Evolutionary conservation across 2,888 invertebrate species (phyloP), one percentile per base, ranked within the genome.

Genomic region (Piscicola geometra): DNA sequence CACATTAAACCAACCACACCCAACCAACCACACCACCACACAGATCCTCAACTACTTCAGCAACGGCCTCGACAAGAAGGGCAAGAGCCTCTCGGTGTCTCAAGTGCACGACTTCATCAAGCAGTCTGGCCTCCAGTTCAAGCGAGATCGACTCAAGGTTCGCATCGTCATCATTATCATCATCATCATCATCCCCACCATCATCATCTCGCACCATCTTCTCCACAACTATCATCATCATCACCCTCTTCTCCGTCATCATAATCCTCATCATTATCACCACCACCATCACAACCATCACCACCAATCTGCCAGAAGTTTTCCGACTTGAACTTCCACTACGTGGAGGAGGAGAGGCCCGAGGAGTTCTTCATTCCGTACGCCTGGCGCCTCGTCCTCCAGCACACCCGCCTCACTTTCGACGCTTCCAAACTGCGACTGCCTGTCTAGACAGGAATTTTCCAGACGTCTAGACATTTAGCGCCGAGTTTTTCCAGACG

Each of bases 311-410:
- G n/a, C n/a, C 88, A 96, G 93, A 98, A 97, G 91, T 97, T 98
- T 86, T 98, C 98, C 0, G 98, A 98, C 83, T 87, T 99, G 69
- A 98, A 97, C 86, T 99, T 99, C 87, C 94, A 96, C 80, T 99
- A 99, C 84, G 98, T 99, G 0, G 99, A 99, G 86, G 99, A 99
- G 86, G 98, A 98, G 80, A 91, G 93, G 76, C 98, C 98, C 0
- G 98, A 98, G 85, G 97, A 98, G 83, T 99, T 99, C 88, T 99
- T 99, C 88, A 94, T 98, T 80, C 99, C 99, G 0, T 99, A 99
- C 86, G 93, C 98, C 33, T 99, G 99, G 99, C 92, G 92, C 1
- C 88, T 99, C 75, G 92, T 97, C 47, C 88, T 86, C 78, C 86
- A 87, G 77, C 86, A 86, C 64, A 88, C 88, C 0, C 87, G 87